A percentile compares a stretch with the other conserved stretches of the same genome.
Conservation (phyloP, 2,113 vertebrate genomes). For the Oryzias javanicus region DNA sequence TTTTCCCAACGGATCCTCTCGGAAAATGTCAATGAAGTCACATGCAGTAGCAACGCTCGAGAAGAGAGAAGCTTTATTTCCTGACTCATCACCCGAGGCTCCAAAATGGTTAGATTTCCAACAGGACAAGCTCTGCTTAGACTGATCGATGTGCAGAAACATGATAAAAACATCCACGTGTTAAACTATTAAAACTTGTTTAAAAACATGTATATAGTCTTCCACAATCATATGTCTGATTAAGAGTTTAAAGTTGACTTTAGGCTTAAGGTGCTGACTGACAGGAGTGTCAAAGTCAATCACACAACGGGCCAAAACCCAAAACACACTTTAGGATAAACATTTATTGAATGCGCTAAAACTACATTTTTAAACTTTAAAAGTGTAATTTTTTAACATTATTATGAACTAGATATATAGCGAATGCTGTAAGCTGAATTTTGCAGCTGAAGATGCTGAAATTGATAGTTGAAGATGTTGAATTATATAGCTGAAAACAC, state of each 20-base stretch:
- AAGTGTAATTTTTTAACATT: no score
- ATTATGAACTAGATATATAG: no score
- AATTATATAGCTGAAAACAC: no score
- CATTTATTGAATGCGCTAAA: no score
- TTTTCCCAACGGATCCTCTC: slow-evolving; percentile 22
- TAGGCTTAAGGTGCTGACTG: not conserved
- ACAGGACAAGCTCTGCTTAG: not conserved
- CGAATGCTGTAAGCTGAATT: no score
- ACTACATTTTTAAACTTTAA: no score
- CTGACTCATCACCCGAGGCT: slow-evolving; percentile 41
- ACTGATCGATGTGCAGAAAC: not conserved
- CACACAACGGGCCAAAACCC: no score
- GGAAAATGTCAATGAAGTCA: slow-evolving; percentile 52
- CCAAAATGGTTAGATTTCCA: slow-evolving; percentile 14
- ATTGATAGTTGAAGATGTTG: no score
- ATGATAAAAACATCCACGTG: not conserved
- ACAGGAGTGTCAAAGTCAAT: no score
- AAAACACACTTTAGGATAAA: no score
- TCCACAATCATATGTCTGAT: not conserved
- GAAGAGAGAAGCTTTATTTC: slow-evolving; percentile 34
- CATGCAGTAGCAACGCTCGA: slow-evolving; percentile 18
- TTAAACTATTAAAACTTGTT: not conserved
- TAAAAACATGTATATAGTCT: not conserved
- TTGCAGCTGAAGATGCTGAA: no score
- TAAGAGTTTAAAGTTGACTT: not conserved